phyloP scores from a whole-genome alignment of 2,888 invertebrate genomes.

The Heteropelma amictum region DNA sequence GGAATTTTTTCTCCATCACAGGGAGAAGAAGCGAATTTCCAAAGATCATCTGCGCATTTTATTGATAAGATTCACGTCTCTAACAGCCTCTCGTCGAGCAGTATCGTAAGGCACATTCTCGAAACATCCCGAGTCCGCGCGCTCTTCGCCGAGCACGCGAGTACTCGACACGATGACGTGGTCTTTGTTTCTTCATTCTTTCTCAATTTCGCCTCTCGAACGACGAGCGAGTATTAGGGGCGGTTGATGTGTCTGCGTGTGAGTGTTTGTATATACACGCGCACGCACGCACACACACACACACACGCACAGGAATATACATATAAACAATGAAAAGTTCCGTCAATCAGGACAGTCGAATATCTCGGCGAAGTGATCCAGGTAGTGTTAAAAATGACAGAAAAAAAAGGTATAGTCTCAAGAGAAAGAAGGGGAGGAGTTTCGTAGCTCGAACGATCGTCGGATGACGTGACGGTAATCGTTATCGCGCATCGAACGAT shows the following conservation, averaged over 20 bases:
- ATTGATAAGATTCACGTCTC: conserved; percentile 41
- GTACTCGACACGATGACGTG: conserved; percentile 3
- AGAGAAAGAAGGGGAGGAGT: neutral
- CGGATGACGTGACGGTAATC: neutral
- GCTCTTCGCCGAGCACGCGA: conserved; percentile 11
- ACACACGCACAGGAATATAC: neutral
- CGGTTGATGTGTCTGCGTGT: no score
- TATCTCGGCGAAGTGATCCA: conserved; percentile 27
- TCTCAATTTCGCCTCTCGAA: conserved; percentile 31
- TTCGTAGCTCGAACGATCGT: neutral
- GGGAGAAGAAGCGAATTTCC: no score
- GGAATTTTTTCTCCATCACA: neutral
- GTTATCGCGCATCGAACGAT: conserved; percentile 7
- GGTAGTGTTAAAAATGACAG: conserved; percentile 15
- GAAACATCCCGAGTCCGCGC: conserved; percentile 59
- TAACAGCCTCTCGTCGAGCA: conserved; percentile 59
- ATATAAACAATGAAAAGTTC: conserved; percentile 19
- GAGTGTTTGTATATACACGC: neutral
- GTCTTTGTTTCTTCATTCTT: conserved; percentile 14
- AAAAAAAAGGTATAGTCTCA: conserved; percentile 31
- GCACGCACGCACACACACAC: neutral
- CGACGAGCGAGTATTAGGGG: conserved; percentile 46
- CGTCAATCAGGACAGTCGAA: conserved; percentile 18
- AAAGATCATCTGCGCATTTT: neutral
- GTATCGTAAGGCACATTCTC: conserved; percentile 72